Conservation (phyloP, 2,113 vertebrate species). For the Pseudorectes ferrugineus region DNA sequence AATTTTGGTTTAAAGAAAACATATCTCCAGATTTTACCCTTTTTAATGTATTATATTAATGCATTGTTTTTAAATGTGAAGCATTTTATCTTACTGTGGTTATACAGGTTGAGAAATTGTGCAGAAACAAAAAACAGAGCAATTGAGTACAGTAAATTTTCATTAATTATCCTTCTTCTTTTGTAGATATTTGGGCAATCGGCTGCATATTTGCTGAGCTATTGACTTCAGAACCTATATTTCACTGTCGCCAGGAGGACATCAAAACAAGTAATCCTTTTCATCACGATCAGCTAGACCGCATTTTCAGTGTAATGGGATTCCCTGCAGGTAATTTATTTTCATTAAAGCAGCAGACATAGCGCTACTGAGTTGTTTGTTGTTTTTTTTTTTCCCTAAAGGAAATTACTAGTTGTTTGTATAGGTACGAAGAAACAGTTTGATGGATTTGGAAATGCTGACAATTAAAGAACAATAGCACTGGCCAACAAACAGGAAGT, state of each 20-base stretch:
- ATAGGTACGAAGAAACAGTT: not conserved
- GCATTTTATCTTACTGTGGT: not conserved
- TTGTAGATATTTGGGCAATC: slow-evolving; percentile 97
- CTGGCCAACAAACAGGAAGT: not conserved
- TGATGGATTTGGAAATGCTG: slow-evolving; percentile 19
- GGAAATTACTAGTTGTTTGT: not conserved
- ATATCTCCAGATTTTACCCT: not conserved
- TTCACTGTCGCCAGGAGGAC: slow-evolving; percentile 98
- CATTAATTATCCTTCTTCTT: not conserved
- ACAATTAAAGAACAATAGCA: not conserved
- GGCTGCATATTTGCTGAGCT: slow-evolving; percentile 98
- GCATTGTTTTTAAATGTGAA: not conserved
- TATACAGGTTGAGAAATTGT: not conserved
- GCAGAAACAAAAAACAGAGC: not conserved
- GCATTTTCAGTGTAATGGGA: slow-evolving; percentile 99
- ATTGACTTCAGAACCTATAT: slow-evolving; percentile 95
- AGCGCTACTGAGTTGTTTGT: not conserved
- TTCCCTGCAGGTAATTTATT: slow-evolving; percentile 91
- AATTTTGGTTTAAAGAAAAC: not conserved
- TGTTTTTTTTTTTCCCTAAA: not conserved
- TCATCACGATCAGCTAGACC: slow-evolving; percentile 96
- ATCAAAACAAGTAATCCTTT: slow-evolving; percentile 99
- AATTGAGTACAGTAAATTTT: not conserved
- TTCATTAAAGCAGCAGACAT: not conserved
- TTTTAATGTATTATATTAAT: not conserved